These are phyloP conservation scores for Ctenochaetus hawaiiensis DNA, from an alignment of 2,797 vertebrate genomes.

Conservation along the genomic window DNA sequence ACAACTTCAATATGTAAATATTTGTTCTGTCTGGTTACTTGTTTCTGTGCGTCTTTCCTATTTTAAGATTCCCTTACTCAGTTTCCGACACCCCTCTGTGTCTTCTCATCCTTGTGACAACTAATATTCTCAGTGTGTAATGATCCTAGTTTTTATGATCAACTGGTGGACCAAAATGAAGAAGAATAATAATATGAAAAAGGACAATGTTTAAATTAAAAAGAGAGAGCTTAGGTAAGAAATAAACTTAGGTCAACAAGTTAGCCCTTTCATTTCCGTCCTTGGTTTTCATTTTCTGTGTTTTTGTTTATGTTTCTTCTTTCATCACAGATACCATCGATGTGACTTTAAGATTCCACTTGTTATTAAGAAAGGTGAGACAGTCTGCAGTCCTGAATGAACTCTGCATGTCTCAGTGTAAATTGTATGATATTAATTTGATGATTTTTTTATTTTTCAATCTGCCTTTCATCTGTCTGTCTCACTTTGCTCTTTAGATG, in stretches of 20 bases:
- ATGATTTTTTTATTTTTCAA: not conserved
- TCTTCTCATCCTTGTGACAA: not conserved
- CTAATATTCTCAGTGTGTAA: not conserved
- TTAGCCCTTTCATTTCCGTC: not conserved
- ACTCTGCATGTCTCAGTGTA: not conserved
- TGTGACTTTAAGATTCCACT: slow-evolving; percentile 99
- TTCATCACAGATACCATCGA: slow-evolving; percentile 92
- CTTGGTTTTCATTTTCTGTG: not conserved
- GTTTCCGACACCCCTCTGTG: not conserved
- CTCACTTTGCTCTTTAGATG: slow-evolving; percentile 78
- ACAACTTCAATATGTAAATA: slow-evolving; percentile 99
- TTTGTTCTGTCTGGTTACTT: not conserved
- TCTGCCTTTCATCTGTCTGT: not conserved
- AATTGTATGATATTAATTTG: not conserved
- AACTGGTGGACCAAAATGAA: not conserved
- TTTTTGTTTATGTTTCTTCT: slow-evolving; percentile 10
- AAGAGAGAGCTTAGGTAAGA: no score
- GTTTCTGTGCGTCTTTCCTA: not conserved
- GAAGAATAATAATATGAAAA: not conserved
- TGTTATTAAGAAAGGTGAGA: slow-evolving; percentile 93
- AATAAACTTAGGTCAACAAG: no score
- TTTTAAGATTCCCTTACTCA: not conserved
- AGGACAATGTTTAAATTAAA: not conserved
- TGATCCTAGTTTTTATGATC: not conserved
- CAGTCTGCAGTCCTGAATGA: not conserved